phyloP scores from a whole-genome alignment of 2,113 vertebrate species.

The Kobus ellipsiprymnus region DNA sequence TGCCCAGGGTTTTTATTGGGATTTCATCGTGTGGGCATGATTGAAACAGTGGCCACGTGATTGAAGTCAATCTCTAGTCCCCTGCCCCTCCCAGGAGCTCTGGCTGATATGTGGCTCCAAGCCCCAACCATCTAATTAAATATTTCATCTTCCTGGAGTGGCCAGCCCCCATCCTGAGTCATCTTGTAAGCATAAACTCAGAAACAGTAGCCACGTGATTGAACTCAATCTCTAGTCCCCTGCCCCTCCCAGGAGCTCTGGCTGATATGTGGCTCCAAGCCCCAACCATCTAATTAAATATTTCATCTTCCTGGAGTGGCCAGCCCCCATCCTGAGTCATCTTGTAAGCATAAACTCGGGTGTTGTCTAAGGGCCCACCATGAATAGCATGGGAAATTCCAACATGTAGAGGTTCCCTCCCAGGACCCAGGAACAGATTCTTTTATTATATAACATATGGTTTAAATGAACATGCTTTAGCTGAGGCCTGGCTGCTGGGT shows the following conservation, averaged over 20 bases:
- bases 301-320: not conserved
- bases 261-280: not conserved
- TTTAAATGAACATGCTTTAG: not conserved
- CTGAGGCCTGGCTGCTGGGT: not conserved
- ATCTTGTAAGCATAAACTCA: not conserved
- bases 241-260: not conserved
- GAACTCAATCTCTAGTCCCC: not conserved
- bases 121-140: not conserved
- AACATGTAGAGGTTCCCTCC: not conserved
- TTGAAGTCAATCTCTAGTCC: not conserved
- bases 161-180: not conserved
- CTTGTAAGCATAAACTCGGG: not conserved
- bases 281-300: not conserved
- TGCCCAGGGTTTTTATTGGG: not conserved
- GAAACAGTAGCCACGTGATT: not conserved
- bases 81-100: not conserved
- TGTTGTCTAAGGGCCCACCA: not conserved
- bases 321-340: not conserved
- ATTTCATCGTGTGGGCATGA: not conserved
- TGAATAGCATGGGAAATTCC: not conserved
- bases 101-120: not conserved
- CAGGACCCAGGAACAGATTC: not conserved
- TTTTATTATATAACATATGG: not conserved
- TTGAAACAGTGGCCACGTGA: not conserved
- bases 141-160: not conserved